A percentile compares a stretch with the other conserved stretches of the same genome.
phyloP scores from a whole-genome alignment of 2,113 vertebrate species.

The Bubalus kerabau region DNA sequence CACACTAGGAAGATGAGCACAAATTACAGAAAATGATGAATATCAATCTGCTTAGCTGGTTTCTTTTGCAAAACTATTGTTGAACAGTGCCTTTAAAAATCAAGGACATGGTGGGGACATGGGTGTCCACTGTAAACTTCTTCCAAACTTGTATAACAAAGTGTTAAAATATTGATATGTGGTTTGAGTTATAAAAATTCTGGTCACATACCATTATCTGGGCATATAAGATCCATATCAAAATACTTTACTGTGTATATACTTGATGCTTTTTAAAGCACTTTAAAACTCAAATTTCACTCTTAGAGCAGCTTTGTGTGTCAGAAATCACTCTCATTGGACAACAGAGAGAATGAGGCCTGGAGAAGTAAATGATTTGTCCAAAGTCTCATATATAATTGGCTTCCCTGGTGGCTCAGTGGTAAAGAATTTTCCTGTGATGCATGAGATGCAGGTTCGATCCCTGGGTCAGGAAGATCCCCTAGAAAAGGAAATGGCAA shows the following conservation, averaged over 20 bases:
- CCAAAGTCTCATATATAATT: constrained; percentile 6
- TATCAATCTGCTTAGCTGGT: background rate
- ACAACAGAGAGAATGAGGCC: background rate
- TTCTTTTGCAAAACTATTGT: background rate
- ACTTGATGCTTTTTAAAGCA: constrained; percentile 9
- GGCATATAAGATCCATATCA: background rate
- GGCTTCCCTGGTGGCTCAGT: background rate
- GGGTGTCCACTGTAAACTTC: background rate
- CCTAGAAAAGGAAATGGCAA: background rate
- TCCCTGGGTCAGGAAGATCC: background rate
- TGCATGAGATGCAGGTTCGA: accelerated
- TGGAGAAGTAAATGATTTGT: background rate
- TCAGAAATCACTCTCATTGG: background rate
- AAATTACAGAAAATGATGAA: constrained; percentile 9
- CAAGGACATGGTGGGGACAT: background rate
- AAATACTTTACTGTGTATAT: background rate
- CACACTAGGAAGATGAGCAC: background rate
- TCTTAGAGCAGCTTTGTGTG: background rate
- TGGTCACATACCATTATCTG: background rate
- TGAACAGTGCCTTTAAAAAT: background rate
- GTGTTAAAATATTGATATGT: background rate
- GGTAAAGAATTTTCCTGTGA: background rate
- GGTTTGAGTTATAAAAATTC: background rate
- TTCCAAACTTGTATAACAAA: background rate
- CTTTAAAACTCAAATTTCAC: background rate